These are phyloP conservation scores for Zaprionus lachaisei DNA, from an alignment of 1,140 invertebrate species.

Conservation along the genomic window DNA sequence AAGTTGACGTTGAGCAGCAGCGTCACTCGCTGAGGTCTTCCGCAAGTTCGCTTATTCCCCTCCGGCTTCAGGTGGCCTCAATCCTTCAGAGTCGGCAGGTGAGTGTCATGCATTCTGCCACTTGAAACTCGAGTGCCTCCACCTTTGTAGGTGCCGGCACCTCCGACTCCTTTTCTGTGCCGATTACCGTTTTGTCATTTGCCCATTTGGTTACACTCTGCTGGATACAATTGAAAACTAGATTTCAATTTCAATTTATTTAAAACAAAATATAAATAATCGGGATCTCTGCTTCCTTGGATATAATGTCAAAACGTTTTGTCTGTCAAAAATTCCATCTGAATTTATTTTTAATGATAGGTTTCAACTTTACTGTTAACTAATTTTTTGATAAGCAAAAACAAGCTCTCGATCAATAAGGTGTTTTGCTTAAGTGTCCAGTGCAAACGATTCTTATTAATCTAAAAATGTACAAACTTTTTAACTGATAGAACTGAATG, in stretches of 20 bases:
- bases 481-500: too few relatives aligned
- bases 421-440: too few relatives aligned
- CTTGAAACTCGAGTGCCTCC: slow-evolving; percentile 31
- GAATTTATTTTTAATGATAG: too few relatives aligned
- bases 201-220: slow-evolving; percentile 8
- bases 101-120: slow-evolving; percentile 44
- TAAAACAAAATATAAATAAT: not conserved
- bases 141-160: not conserved
- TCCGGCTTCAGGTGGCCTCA: slow-evolving; percentile 9
- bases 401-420: too few relatives aligned
- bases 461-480: too few relatives aligned
- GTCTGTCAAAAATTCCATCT: too few relatives aligned
- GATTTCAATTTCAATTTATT: not conserved
- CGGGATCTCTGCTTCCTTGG: not conserved
- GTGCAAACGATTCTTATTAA: too few relatives aligned
- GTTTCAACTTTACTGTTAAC: too few relatives aligned
- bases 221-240: not conserved
- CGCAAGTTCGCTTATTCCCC: not conserved
- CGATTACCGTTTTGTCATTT: slow-evolving; percentile 15
- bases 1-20: not conserved
- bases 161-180: not conserved
- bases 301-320: not conserved
- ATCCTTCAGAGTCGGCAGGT: slow-evolving; percentile 37
- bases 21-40: not conserved
- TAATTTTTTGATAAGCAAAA: too few relatives aligned